Evolutionary conservation across 2,888 invertebrate species (phyloP).

Genomic region (Pseudococcus longispinus): DNA sequence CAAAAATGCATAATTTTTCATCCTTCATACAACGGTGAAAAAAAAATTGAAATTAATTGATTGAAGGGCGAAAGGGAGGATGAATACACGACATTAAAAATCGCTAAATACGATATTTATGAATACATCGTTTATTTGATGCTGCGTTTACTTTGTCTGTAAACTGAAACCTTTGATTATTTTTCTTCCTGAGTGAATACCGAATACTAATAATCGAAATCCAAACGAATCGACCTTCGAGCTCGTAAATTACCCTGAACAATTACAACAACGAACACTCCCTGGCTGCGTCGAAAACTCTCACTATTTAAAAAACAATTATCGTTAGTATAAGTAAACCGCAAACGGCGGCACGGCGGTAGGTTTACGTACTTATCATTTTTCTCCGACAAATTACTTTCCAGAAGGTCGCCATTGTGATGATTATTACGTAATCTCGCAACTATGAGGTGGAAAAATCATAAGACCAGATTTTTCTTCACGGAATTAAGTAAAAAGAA

Average conservation of each 20-base stretch:
- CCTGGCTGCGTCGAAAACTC: background rate
- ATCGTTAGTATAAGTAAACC: background rate
- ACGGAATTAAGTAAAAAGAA: background rate
- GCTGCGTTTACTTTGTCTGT: too few relatives aligned
- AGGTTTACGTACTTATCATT: background rate
- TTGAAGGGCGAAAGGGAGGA: too few relatives aligned
- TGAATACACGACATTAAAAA: too few relatives aligned
- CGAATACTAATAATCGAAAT: background rate
- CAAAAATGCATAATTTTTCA: too few relatives aligned
- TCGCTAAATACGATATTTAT: too few relatives aligned
- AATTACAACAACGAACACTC: background rate
- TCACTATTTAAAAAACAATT: background rate
- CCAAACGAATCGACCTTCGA: background rate
- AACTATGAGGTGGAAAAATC: background rate
- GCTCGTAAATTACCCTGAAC: background rate
- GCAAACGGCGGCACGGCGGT: background rate
- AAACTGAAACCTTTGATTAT: background rate
- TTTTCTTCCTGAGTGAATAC: background rate
- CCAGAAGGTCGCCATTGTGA: background rate
- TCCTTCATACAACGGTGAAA: too few relatives aligned
- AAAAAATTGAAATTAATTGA: too few relatives aligned
- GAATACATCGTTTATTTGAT: too few relatives aligned
- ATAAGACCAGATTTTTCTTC: background rate
- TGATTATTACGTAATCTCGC: background rate
- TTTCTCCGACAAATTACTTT: background rate